phyloP scores from a whole-genome alignment of 2,113 vertebrate genomes.

The Nibea albiflora region DNA sequence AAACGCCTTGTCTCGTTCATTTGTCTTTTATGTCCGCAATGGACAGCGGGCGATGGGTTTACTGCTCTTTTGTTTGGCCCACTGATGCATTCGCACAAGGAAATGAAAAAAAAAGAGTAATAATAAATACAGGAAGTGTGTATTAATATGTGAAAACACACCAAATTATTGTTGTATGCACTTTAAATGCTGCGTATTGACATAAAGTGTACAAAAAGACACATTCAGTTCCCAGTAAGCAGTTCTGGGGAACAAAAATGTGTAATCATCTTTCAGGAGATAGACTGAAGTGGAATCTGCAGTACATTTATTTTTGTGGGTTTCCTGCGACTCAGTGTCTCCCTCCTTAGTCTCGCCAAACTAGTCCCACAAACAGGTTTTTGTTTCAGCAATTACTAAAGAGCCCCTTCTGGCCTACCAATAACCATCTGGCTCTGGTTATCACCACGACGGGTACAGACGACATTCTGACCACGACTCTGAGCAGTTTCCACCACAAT shows the following conservation, averaged over 20 bases:
- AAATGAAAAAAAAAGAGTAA: constrained; percentile 4
- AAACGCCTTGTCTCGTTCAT: constrained; percentile 35
- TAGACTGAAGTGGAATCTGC: no score
- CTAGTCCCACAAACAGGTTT: no score
- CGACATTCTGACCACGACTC: no score
- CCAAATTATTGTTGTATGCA: background rate
- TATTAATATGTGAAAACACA: background rate
- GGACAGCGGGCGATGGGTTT: background rate
- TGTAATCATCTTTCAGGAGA: background rate
- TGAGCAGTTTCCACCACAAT: no score
- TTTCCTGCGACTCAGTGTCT: no score
- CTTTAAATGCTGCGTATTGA: background rate
- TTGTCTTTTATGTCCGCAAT: constrained; percentile 34
- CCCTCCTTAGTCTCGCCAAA: no score
- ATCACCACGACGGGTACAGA: no score
- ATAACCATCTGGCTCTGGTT: no score
- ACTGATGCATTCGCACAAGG: background rate
- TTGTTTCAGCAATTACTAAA: no score
- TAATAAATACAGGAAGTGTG: background rate
- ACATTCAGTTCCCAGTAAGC: background rate
- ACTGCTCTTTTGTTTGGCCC: constrained; percentile 12
- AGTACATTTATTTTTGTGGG: no score
- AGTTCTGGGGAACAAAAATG: background rate
- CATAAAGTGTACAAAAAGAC: no score
- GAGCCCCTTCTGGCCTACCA: no score